phyloP scores from a whole-genome alignment of 2,113 vertebrate genomes.

The Nannobrachium achirus region DNA sequence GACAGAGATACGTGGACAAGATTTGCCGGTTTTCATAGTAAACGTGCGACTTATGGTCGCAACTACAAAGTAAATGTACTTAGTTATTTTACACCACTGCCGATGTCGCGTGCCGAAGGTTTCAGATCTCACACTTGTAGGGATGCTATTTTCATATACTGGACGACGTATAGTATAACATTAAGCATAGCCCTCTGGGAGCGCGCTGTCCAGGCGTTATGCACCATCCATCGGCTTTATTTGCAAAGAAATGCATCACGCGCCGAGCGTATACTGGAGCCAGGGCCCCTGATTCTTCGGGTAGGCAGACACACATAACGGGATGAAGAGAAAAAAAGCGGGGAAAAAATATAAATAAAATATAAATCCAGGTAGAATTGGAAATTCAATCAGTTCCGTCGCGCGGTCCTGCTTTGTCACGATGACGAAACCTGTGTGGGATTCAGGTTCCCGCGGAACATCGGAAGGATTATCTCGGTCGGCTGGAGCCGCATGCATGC shows the following conservation, averaged over 20 bases:
- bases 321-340: neutral
- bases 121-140: no score
- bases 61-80: no score
- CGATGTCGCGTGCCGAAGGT: no score
- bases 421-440: conserved; percentile 37
- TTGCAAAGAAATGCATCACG: conserved; percentile 36
- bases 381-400: conserved; percentile 60
- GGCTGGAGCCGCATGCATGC: conserved; percentile 42
- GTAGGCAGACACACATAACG: conserved; percentile 14
- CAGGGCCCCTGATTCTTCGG: conserved; percentile 28
- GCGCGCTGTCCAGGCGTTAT: conserved; percentile 42
- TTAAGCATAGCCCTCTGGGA: no score
- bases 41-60: no score
- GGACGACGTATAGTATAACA: no score
- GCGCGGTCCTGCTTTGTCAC: conserved; percentile 35
- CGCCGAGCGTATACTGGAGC: no score
- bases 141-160: no score
- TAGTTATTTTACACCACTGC: no score
- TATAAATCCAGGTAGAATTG: conserved; percentile 31
- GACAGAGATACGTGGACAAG: no score
- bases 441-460: conserved; percentile 44
- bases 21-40: no score
- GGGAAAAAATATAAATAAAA: neutral
- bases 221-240: conserved; percentile 36
- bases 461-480: conserved; percentile 52